phyloP scores from a whole-genome alignment of 2,113 vertebrate species.

The Neoarius graeffei region DNA sequence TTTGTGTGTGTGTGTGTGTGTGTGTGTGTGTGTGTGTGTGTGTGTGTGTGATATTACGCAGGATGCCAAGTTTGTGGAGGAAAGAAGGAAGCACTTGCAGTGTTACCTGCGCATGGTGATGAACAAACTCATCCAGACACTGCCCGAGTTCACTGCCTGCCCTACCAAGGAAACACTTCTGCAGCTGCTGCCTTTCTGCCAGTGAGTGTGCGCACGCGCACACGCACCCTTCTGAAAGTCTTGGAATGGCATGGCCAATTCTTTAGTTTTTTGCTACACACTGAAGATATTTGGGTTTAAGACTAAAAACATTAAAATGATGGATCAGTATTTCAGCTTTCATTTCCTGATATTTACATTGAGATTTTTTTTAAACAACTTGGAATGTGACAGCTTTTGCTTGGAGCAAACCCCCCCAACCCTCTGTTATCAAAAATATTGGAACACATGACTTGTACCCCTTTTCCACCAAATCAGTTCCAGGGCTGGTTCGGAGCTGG shows the following conservation, averaged over 20 bases:
- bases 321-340: background rate
- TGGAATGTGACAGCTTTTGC: background rate
- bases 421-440: background rate
- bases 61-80: conserved; percentile 98
- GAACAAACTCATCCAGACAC: conserved; percentile 95
- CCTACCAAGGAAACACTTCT: conserved; percentile 92
- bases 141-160: conserved; percentile 86
- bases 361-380: background rate
- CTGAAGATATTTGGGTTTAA: background rate
- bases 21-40: background rate
- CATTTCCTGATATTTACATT: background rate
- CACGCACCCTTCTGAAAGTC: background rate
- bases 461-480: no score
- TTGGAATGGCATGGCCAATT: background rate
- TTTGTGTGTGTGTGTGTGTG: background rate
- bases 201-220: conserved; percentile 73
- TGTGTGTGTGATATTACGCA: conserved; percentile 56
- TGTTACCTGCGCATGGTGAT: conserved; percentile 90
- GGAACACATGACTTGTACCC: no score
- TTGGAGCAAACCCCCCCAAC: background rate
- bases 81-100: conserved; percentile 92
- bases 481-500: no score
- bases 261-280: background rate
- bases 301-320: background rate
- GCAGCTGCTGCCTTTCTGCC: conserved; percentile 90